A percentile compares a stretch with the other conserved stretches of the same genome.
These are phyloP conservation scores for Caenorhabditis afra DNA, from an alignment of 2,888 invertebrate species.

Conservation along the genomic window DNA sequence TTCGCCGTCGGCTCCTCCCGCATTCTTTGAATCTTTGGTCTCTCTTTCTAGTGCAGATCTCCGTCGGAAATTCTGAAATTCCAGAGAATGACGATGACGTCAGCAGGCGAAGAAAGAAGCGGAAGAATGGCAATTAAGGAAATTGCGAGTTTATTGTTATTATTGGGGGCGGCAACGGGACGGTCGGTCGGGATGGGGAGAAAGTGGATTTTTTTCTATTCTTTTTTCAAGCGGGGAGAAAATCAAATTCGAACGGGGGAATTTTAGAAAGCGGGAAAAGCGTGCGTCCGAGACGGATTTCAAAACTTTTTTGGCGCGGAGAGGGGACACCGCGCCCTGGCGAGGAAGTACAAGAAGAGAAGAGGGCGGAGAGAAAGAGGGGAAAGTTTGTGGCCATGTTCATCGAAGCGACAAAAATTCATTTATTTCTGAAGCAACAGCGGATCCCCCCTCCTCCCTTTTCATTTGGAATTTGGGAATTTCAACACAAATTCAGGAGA, in stretches of 20 bases:
- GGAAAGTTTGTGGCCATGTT: slow-evolving; percentile 17
- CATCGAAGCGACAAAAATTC: slow-evolving; percentile 38
- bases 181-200: not conserved
- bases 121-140: not conserved
- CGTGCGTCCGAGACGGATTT: slow-evolving; percentile 18
- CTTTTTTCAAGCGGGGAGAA: not conserved
- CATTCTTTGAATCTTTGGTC: slow-evolving; percentile 20
- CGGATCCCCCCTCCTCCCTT: not conserved
- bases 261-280: slow-evolving; percentile 1
- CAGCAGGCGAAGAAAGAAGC: not conserved
- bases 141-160: not conserved
- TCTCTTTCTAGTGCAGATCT: not conserved
- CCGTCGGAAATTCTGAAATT: slow-evolving; percentile 28
- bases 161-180: not conserved
- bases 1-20: slow-evolving; percentile 49
- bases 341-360: slow-evolving; percentile 2
- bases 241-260: not conserved
- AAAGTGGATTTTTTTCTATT: not conserved
- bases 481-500: not conserved
- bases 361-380: slow-evolving; percentile 21
- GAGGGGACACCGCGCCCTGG: slow-evolving; percentile 23
- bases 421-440: slow-evolving; percentile 23
- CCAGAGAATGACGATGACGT: not conserved
- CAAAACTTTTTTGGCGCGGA: slow-evolving; percentile 11
- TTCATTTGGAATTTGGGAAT: slow-evolving; percentile 6